Conservation (phyloP, 2,888 invertebrate genomes). For the Lasioglossum calceatum region DNA sequence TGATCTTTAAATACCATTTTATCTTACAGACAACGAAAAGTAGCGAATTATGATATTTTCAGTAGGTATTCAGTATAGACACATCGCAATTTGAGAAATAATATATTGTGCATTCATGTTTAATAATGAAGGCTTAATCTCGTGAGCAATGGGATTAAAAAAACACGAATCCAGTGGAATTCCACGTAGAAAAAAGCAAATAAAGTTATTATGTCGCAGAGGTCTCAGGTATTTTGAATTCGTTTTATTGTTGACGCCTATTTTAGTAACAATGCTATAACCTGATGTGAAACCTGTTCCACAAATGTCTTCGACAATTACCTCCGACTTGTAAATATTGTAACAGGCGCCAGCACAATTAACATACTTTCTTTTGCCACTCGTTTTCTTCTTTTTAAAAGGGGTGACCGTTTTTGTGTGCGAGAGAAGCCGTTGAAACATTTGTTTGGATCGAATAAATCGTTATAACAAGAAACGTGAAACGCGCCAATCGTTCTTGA, state of each 20-base stretch:
- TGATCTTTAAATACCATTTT: too few species aligned
- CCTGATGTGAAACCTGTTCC: slow-evolving; percentile 28
- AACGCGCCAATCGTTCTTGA: background rate
- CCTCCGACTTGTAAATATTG: slow-evolving; percentile 14
- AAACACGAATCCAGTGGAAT: background rate
- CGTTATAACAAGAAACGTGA: background rate
- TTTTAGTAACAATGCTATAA: slow-evolving; percentile 45
- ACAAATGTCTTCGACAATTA: background rate
- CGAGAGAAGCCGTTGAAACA: background rate
- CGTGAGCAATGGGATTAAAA: background rate
- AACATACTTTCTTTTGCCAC: background rate
- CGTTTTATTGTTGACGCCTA: slow-evolving; percentile 19
- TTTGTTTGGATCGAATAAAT: background rate
- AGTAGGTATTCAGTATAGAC: background rate
- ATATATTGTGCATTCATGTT: background rate
- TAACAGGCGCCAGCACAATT: background rate
- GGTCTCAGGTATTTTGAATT: background rate
- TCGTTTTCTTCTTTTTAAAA: background rate
- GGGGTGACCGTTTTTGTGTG: background rate
- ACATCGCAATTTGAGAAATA: background rate
- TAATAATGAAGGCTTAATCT: background rate
- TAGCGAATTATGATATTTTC: background rate
- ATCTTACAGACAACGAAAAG: background rate
- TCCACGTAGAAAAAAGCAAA: slow-evolving; percentile 8
- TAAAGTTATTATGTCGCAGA: background rate